Evolutionary conservation across 2,888 invertebrate species (phyloP).

Genomic region (Ceriagrion tenellum): DNA sequence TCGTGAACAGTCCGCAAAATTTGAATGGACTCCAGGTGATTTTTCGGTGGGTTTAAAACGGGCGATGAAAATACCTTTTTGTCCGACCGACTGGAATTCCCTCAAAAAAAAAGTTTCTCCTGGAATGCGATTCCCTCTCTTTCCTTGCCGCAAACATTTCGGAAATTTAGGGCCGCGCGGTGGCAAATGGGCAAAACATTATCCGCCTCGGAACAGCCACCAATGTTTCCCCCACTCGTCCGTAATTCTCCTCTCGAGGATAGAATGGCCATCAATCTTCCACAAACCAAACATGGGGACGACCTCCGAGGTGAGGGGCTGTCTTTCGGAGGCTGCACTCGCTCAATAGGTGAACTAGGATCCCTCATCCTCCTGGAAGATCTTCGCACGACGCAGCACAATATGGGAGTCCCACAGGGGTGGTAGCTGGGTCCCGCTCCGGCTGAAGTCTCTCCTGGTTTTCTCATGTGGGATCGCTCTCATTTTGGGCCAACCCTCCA

Average conservation of each 20-base stretch:
- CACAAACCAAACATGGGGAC: neutral
- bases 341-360: neutral
- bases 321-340: neutral
- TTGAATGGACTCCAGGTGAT: neutral
- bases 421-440: neutral
- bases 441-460: neutral
- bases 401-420: neutral
- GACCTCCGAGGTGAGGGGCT: neutral
- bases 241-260: neutral
- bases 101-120: neutral
- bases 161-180: neutral
- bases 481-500: neutral
- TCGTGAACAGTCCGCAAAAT: neutral
- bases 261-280: slow-evolving; percentile 9
- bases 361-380: neutral
- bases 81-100: neutral
- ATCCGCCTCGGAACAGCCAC: neutral
- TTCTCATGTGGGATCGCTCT: neutral
- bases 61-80: slow-evolving; percentile 6
- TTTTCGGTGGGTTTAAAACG: neutral
- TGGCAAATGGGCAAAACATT: neutral
- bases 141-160: neutral
- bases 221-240: neutral
- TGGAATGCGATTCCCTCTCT: neutral
- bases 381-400: neutral